phyloP scores from a whole-genome alignment of 2,888 invertebrate species.

The Polymixis lichenea region DNA sequence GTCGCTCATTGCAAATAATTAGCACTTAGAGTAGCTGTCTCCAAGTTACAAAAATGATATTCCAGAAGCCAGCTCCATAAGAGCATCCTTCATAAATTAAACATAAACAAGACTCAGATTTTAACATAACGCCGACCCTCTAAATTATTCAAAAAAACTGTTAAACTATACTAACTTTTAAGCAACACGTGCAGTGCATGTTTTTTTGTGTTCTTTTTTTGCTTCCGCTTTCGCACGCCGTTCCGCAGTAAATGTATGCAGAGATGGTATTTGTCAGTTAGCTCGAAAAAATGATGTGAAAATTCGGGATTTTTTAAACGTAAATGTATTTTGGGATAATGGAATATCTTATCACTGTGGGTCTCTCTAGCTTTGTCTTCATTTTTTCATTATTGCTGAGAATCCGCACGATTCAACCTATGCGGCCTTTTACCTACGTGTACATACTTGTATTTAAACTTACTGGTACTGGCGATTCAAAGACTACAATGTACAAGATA shows the following conservation, averaged over 20 bases:
- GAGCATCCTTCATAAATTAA: conserved; percentile 38
- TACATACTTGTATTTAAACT: neutral
- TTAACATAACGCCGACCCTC: conserved; percentile 40
- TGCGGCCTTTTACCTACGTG: neutral
- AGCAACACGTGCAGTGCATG: conserved; percentile 39
- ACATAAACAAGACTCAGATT: conserved; percentile 40
- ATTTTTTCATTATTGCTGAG: neutral
- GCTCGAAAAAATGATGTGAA: conserved; percentile 17
- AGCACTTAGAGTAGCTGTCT: neutral
- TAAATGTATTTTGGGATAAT: conserved; percentile 10
- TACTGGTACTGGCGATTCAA: too few relatives aligned
- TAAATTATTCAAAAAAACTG: conserved; percentile 47
- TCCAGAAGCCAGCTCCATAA: conserved; percentile 23
- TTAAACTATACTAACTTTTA: conserved; percentile 42
- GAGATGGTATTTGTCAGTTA: conserved; percentile 41
- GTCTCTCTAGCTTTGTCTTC: neutral
- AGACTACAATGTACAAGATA: neutral
- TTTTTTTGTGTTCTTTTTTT: conserved; percentile 17
- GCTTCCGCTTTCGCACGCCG: conserved; percentile 27
- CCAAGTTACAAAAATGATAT: neutral
- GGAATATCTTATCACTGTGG: neutral
- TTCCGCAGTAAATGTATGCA: conserved; percentile 52
- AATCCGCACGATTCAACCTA: neutral
- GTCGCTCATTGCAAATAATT: neutral
- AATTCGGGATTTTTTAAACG: conserved; percentile 1